A percentile compares a stretch with the other conserved stretches of the same genome.
Conservation (phyloP, 2,113 vertebrate species). For the Microtus pennsylvanicus region DNA sequence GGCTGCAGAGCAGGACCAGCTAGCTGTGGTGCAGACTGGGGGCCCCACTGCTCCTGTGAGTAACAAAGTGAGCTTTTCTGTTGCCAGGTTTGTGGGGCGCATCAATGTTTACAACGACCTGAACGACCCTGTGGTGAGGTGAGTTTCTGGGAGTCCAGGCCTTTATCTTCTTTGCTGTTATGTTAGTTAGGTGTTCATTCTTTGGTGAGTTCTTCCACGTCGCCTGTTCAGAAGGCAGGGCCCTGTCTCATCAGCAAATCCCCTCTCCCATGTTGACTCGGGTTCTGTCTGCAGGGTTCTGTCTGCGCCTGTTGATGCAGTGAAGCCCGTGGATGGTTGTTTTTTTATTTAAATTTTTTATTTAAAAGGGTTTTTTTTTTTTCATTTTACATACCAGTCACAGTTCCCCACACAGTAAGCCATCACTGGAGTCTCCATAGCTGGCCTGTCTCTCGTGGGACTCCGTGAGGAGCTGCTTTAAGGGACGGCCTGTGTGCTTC, state of each 20-base stretch:
- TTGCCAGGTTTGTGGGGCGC: slow-evolving; percentile 95
- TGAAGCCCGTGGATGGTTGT: too few species aligned
- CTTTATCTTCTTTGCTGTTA: neutral
- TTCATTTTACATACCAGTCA: too few species aligned
- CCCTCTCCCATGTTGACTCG: neutral
- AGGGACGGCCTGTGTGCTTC: neutral
- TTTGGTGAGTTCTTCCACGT: fast-evolving
- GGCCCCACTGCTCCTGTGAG: neutral
- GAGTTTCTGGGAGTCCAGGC: slow-evolving; percentile 43
- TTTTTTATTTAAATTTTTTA: too few species aligned
- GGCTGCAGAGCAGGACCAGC: neutral
- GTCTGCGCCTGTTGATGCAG: neutral
- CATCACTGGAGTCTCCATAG: fast-evolving
- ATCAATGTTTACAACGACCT: slow-evolving; percentile 95
- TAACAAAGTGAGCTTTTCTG: neutral
- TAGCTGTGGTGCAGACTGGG: fast-evolving
- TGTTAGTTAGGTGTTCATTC: fast-evolving
- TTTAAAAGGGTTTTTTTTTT: too few species aligned
- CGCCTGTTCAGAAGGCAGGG: too few species aligned
- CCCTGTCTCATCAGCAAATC: fast-evolving
- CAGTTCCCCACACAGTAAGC: fast-evolving
- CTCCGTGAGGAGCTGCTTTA: neutral
- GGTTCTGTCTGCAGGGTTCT: too few species aligned
- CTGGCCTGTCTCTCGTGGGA: neutral
- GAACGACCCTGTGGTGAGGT: slow-evolving; percentile 95